These are phyloP conservation scores for Sterna hirundo DNA, from an alignment of 2,113 vertebrate genomes.

Conservation along the genomic window DNA sequence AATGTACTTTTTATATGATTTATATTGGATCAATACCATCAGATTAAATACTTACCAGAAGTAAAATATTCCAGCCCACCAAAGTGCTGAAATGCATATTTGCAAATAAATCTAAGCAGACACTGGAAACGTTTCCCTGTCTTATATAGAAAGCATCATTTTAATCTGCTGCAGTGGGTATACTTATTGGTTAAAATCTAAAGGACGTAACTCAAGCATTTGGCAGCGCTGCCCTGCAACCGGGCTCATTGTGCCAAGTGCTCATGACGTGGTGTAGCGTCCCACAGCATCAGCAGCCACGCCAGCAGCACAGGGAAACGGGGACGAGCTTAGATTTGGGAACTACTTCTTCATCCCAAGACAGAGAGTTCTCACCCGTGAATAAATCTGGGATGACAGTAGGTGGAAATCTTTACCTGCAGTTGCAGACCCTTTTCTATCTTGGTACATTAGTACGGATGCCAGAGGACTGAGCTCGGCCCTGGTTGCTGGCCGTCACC, in stretches of 20 bases:
- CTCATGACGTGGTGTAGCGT: rapidly evolving
- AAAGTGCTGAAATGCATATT: neutral
- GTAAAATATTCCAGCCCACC: neutral
- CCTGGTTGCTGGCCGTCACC: rapidly evolving
- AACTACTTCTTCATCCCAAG: neutral
- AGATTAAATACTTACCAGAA: neutral
- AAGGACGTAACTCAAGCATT: rapidly evolving
- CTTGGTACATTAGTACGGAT: rapidly evolving
- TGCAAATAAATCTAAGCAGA: neutral
- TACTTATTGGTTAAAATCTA: rapidly evolving
- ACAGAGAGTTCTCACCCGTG: neutral
- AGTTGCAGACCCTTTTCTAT: neutral
- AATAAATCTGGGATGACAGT: neutral
- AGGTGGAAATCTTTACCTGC: neutral
- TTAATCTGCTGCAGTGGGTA: neutral
- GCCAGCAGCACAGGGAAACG: neutral
- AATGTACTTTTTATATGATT: neutral
- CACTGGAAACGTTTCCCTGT: neutral
- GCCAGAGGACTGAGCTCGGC: neutral
- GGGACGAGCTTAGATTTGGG: neutral
- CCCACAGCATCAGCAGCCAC: neutral
- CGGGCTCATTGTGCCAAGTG: rapidly evolving
- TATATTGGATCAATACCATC: neutral
- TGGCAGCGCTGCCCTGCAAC: too few species aligned
- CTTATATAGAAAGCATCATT: neutral